Conservation (phyloP, 1,140 invertebrate genomes). For the Sycobia sp. region DNA sequence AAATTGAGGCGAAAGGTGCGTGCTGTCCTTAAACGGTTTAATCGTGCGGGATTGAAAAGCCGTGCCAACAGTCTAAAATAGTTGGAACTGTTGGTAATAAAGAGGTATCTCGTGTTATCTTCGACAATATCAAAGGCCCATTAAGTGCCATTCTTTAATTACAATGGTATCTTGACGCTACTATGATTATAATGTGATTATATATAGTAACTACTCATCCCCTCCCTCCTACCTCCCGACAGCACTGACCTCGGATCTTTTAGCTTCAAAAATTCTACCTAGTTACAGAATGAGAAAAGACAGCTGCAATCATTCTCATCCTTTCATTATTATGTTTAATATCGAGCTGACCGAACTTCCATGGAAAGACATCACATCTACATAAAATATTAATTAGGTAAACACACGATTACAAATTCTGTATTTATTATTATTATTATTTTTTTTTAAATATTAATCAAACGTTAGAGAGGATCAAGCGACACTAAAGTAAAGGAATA, state of each 20-base stretch:
- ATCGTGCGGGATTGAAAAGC: neutral
- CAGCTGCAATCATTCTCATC: neutral
- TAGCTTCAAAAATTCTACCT: constrained; percentile 18
- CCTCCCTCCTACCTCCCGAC: too few species aligned
- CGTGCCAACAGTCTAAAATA: neutral
- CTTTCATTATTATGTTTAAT: constrained; percentile 18
- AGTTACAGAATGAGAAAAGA: constrained; percentile 12
- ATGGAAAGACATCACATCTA: constrained; percentile 20
- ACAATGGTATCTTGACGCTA: constrained; percentile 8
- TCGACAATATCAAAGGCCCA: constrained; percentile 11
- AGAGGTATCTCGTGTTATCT: constrained; percentile 21
- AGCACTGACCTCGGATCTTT: neutral
- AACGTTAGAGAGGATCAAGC: constrained; percentile 18
- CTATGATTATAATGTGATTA: constrained; percentile 17
- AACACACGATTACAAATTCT: too few species aligned
- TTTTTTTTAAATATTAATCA: constrained; percentile 5
- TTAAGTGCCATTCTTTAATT: neutral
- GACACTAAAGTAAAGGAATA: constrained; percentile 27
- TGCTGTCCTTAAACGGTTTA: neutral
- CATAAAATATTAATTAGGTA: neutral
- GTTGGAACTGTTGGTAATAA: constrained; percentile 13
- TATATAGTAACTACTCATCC: constrained; percentile 14
- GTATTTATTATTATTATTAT: too few species aligned
- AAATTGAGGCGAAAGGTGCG: constrained; percentile 6
- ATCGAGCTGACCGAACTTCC: constrained; percentile 10